Percentiles rank a stretch among this genome's conserved stretches.
These are phyloP conservation scores for Diorhabda sublineata DNA, from an alignment of 1,140 invertebrate species.

Conservation along the genomic window DNA sequence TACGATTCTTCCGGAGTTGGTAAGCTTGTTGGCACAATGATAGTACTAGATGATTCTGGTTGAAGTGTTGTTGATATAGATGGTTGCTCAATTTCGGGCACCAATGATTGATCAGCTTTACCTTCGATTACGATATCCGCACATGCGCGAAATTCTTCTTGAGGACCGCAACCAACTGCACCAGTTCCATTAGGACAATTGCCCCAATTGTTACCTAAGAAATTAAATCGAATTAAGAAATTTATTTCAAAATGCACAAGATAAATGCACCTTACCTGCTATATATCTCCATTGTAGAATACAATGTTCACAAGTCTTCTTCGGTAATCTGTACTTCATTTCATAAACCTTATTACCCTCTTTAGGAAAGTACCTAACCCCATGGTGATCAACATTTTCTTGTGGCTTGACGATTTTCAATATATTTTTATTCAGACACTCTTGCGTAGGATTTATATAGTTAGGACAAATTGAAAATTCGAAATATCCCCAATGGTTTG, in stretches of 20 bases:
- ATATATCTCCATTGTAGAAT: conserved; percentile 79
- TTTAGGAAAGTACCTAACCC: conserved; percentile 65
- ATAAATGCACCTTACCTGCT: conserved; percentile 51
- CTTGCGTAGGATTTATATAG: conserved; percentile 60
- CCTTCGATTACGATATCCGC: conserved; percentile 69
- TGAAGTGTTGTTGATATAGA: conserved; percentile 11
- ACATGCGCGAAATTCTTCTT: conserved; percentile 84
- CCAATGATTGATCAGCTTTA: conserved; percentile 32
- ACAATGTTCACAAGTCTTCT: conserved; percentile 69
- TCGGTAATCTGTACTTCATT: conserved; percentile 50
- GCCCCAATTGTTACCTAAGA: conserved; percentile 67
- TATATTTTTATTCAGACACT: conserved; percentile 71
- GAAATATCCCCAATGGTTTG: conserved; percentile 79
- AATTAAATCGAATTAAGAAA: conserved; percentile 6
- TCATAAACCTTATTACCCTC: conserved; percentile 76
- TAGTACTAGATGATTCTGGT: conserved; percentile 7
- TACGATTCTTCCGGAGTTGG: conserved; percentile 34
- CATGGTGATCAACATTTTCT: conserved; percentile 43
- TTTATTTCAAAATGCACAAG: background rate
- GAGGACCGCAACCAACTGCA: conserved; percentile 75
- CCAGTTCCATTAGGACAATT: conserved; percentile 66
- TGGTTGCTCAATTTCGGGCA: conserved; percentile 22
- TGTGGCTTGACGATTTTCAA: conserved; percentile 51
- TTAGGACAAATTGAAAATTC: conserved; percentile 79
- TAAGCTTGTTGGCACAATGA: background rate